Evolutionary conservation across 1,140 invertebrate genomes (phyloP), one percentile per base, ranked within the genome.

Genomic region (Penaeus chinensis): DNA sequence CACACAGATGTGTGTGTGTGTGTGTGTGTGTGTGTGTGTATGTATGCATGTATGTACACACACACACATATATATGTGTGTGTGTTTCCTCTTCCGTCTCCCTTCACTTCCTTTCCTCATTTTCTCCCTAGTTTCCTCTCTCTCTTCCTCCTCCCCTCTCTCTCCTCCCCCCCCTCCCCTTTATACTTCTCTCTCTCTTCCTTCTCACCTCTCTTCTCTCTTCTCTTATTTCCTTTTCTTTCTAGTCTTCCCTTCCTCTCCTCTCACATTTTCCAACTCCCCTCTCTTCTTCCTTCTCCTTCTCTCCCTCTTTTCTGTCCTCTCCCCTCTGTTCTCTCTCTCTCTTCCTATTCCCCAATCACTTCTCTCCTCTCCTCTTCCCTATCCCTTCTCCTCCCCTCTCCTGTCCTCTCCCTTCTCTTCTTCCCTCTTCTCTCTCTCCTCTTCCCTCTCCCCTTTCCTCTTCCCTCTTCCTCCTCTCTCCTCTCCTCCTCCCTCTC

Each of bases 301-400:
- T 63, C 20, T 54, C 63, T 19, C 11, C 47, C 62, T 78, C 62
- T 24, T 27, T 20, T 22, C 24, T 84, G 0, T 20, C 22, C 16
- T 37, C 13, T 27, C 37, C 7, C 13, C 32, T 19, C 4, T n/a
- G 66, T 13, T 54, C 54, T 16, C 11, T n/a, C 4, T 19, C 37
- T 71, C 37, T 47, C 32, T 19, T 77, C 65, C 84, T 20, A 2
- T 69, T 61, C 80, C 76, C 37, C 84, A n/a, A 37, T 24, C 32
- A 16, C 62, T 69, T 61, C 27, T 32, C 22, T 22, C 27, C 62
- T 24, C 62, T 27, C 22, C 32, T 42, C 18, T 22, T 71, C 47
- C 10, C 63, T 42, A 27, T 20, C 13, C 24, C 63, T 86, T 62
- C 60, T 20, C 27, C 78, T 37, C 78, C 27, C 19, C 78, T 32